phyloP scores from a whole-genome alignment of 2,113 vertebrate species.

The Nycticorax nycticorax region DNA sequence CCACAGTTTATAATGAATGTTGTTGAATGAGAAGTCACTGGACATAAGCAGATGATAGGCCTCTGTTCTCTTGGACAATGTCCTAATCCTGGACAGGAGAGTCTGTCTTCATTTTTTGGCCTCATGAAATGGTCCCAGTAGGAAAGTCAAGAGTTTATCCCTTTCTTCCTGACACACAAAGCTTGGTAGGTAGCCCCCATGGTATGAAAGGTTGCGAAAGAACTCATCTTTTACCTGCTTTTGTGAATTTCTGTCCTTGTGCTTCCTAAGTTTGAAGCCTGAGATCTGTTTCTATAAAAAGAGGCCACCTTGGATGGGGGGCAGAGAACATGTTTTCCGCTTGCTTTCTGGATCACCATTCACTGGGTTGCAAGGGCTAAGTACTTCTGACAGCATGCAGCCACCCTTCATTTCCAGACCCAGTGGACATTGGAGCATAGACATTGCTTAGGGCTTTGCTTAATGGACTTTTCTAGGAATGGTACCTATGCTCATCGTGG shows the following conservation, averaged over 20 bases:
- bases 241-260: background rate
- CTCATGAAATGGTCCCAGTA: background rate
- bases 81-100: background rate
- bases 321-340: background rate
- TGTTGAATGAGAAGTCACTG: background rate
- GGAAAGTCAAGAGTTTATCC: background rate
- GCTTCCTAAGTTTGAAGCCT: background rate
- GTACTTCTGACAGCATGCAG: background rate
- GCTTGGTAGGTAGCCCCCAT: background rate
- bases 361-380: background rate
- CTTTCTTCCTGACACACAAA: background rate
- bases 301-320: background rate
- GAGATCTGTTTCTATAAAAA: background rate
- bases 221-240: background rate
- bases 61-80: background rate
- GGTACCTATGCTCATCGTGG: background rate
- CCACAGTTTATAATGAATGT: background rate
- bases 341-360: background rate
- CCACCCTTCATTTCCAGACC: background rate
- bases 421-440: accelerated
- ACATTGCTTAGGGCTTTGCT: background rate
- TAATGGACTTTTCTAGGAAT: background rate
- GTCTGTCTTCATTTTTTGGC: background rate
- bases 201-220: background rate
- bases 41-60: background rate